Base-by-base conservation (phyloP, 2,888 invertebrate genomes). In the Hypsopygia costalis region DNA sequence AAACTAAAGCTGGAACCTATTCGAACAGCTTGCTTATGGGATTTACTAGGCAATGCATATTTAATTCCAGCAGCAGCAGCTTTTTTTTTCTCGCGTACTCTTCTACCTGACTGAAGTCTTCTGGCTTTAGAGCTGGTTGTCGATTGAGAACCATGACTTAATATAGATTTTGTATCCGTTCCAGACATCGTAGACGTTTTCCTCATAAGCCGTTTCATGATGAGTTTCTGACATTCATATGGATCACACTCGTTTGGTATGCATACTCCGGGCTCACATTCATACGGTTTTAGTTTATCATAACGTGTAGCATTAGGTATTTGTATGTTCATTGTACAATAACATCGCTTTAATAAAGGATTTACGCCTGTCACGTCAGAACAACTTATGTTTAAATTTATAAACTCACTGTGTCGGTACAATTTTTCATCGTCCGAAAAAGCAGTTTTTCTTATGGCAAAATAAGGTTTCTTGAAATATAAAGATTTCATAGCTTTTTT, bases 1-100 rank as follows among this genome's bases (percentile, higher is more conserved):
- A 71, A 62, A 34, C 57, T 61, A 39, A 63, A 63, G 22, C 47
- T 56, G 10, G 72, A 72, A 20, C 62, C 58, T 32, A 69, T 46
- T n/a, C 58, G 57, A 3, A 69, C 62, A 6, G 53, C 59, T 41
- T 63, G 52, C 41, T 43, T 43, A 5, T 12, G 11, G 31, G 40
- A 36, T 21, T 32, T 41, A 33, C 4, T 16, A 16, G 16, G 16
- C 4, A 16, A 16, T 49, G 8, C 34, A n/a, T 6, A 40, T 12
- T 33, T 43, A 35, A 16, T 29, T 20, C 7, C 11, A 34, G 20
- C 45, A 40, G 33, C 53, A 58, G 27, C 56, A 52, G 30, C 46
- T 27, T 31, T 12, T 3, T 11, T 7, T 11, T 11, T 31, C 10
- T 31, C 7, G 11, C 6, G 25, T 25, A 6, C 3, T 4, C 16